These are phyloP conservation scores for Phoxinus phoxinus DNA, from an alignment of 2,113 vertebrate species.

Conservation along the genomic window DNA sequence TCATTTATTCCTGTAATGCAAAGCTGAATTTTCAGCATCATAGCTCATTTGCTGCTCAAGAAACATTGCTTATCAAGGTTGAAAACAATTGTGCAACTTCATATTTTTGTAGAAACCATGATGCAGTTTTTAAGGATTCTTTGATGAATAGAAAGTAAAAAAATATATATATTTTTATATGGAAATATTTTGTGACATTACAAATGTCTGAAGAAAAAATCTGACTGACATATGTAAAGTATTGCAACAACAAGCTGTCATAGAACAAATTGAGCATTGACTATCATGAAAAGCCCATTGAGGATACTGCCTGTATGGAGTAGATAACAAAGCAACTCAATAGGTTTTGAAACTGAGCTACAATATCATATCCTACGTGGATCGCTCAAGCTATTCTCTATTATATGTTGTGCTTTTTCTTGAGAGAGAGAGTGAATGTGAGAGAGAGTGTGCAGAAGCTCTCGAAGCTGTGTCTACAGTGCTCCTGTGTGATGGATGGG, in stretches of 20 bases:
- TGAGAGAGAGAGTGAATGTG: background rate
- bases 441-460: background rate
- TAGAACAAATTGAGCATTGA: background rate
- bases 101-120: background rate
- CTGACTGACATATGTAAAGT: background rate
- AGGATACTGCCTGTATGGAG: background rate
- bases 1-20: background rate
- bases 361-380: background rate
- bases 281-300: background rate
- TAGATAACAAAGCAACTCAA: background rate
- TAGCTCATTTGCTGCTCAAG: background rate
- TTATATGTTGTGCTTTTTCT: background rate
- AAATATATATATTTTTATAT: no score
- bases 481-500: conserved; percentile 12
- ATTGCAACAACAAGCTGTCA: background rate
- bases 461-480: background rate
- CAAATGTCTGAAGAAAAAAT: background rate
- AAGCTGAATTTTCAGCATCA: background rate
- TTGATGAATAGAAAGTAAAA: background rate
- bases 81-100: background rate
- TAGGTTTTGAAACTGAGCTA: background rate
- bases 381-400: background rate
- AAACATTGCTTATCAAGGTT: background rate
- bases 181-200: background rate
- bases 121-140: background rate